Percentiles rank a stretch among this genome's conserved stretches.
Conservation (phyloP, 2,797 vertebrate species). For the Acrossocheilus wenchowensis region DNA sequence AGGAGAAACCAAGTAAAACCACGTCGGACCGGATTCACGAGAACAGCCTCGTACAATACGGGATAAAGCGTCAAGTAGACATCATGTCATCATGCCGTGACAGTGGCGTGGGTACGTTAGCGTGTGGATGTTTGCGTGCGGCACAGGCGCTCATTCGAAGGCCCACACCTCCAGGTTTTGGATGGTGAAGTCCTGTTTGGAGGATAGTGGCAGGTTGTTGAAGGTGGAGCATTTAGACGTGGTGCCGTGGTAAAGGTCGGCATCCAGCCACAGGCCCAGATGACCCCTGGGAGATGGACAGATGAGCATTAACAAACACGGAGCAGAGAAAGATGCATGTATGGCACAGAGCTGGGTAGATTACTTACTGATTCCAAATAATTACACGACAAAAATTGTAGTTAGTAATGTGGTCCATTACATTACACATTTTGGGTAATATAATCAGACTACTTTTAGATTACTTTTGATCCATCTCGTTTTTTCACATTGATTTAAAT, state of each 20-base stretch:
- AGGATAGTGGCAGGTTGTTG: conserved; percentile 92
- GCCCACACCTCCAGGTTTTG: conserved; percentile 95
- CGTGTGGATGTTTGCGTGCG: conserved; percentile 28
- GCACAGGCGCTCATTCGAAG: conserved; percentile 73
- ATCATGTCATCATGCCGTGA: conserved; percentile 32
- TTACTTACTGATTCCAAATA: no score
- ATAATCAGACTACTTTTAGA: no score
- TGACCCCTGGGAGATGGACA: conserved; percentile 80
- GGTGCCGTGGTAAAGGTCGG: conserved; percentile 92
- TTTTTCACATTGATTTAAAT: no score
- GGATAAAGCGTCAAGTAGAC: conserved; percentile 5
- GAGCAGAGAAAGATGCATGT: not conserved
- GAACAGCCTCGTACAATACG: conserved; percentile 13
- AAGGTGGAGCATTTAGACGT: conserved; percentile 95
- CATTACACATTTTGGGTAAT: no score
- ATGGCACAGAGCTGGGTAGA: no score
- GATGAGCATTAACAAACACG: not conserved
- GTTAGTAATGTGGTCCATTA: no score
- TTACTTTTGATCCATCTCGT: no score
- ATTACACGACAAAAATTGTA: no score
- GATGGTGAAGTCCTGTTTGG: conserved; percentile 95
- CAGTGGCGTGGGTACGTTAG: conserved; percentile 8
- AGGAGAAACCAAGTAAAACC: conserved; percentile 9
- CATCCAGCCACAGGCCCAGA: conserved; percentile 95
- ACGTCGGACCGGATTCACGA: not conserved